Conservation (phyloP, 2,113 vertebrate species). For the Rhinolophus sinicus region DNA sequence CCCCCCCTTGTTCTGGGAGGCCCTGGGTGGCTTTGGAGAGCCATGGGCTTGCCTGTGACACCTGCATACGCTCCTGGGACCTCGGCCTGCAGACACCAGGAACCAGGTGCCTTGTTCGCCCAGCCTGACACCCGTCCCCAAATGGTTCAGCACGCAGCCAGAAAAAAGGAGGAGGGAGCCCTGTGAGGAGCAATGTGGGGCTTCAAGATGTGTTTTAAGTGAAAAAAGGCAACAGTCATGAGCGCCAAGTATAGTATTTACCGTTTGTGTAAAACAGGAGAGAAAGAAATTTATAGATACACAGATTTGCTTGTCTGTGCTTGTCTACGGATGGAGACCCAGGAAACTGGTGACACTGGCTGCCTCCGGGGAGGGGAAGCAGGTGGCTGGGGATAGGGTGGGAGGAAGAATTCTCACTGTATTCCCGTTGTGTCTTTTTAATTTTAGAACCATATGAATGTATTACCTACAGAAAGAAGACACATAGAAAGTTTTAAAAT, state of each 20-base stretch:
- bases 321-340: slow-evolving; percentile 62
- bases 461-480: slow-evolving; percentile 60
- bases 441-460: slow-evolving; percentile 68
- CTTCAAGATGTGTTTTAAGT: slow-evolving; percentile 46
- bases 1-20: not conserved
- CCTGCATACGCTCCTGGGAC: not conserved
- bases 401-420: slow-evolving; percentile 57
- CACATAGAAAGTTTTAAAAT: slow-evolving; percentile 37
- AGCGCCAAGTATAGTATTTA: slow-evolving; percentile 21
- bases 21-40: not conserved
- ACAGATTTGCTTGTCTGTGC: slow-evolving; percentile 8
- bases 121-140: not conserved
- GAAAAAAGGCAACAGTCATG: not conserved
- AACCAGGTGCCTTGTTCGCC: not conserved
- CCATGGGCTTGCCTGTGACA: rapidly evolving
- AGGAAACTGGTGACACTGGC: slow-evolving; percentile 47
- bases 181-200: not conserved
- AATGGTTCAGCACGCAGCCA: not conserved
- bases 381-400: slow-evolving; percentile 64
- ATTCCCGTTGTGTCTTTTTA: slow-evolving; percentile 58
- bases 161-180: not conserved
- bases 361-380: slow-evolving; percentile 54
- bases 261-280: slow-evolving; percentile 29
- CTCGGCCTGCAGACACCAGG: not conserved
- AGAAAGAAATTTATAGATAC: slow-evolving; percentile 56